phyloP scores from a whole-genome alignment of 2,113 vertebrate genomes.

The Hippocampus comes region DNA sequence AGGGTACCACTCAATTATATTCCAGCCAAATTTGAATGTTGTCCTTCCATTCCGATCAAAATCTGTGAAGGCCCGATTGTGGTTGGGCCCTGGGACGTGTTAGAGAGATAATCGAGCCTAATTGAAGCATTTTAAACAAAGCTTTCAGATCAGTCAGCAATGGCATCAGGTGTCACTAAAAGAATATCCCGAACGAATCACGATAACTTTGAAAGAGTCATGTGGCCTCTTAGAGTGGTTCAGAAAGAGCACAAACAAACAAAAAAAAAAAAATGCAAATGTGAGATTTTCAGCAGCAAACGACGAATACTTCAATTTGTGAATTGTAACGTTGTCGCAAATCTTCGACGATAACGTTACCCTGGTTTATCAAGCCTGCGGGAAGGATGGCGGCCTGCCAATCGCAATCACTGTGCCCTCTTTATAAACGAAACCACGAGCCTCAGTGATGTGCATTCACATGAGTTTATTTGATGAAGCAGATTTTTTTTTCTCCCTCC shows the following conservation, averaged over 20 bases:
- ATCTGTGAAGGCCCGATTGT: background rate
- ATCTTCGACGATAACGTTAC: too few species aligned
- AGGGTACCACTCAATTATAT: background rate
- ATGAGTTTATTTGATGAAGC: slow-evolving; percentile 55
- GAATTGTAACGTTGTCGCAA: too few species aligned
- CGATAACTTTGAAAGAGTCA: too few species aligned
- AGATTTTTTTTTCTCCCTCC: slow-evolving; percentile 15
- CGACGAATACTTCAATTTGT: too few species aligned
- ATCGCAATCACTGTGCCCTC: slow-evolving; percentile 24
- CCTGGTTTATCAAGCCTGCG: slow-evolving; percentile 37
- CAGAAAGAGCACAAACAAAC: too few species aligned
- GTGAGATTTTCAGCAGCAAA: too few species aligned
- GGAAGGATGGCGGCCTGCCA: slow-evolving; percentile 41
- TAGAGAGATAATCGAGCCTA: background rate
- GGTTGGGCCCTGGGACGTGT: background rate
- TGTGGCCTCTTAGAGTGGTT: background rate
- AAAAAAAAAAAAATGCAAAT: too few species aligned
- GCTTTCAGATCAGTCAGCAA: too few species aligned
- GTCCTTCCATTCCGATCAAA: background rate
- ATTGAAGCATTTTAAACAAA: background rate
- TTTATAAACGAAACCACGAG: slow-evolving; percentile 47
- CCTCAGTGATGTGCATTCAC: slow-evolving; percentile 37
- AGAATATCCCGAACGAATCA: background rate
- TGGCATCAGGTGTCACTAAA: background rate
- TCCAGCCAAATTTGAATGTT: background rate